These are phyloP conservation scores for Lates japonicus DNA, from an alignment of 2,797 vertebrate genomes.

Conservation along the genomic window DNA sequence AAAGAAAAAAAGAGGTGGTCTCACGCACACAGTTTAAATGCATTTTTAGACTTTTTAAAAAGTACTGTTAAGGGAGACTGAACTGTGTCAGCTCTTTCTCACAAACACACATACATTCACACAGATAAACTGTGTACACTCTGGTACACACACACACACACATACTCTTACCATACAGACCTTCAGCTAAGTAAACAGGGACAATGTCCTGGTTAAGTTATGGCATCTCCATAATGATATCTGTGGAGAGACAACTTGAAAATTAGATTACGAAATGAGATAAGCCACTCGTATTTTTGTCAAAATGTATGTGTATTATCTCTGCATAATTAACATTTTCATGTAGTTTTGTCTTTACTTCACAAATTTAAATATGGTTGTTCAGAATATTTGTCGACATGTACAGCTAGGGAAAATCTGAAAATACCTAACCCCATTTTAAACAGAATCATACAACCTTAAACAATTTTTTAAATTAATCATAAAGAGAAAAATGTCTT, in stretches of 20 bases:
- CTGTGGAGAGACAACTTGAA: not conserved
- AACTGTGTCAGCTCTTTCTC: no score
- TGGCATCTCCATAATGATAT: not conserved
- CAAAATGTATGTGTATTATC: no score
- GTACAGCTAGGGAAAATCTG: not conserved
- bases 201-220: not conserved
- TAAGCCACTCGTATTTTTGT: no score
- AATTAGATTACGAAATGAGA: not conserved
- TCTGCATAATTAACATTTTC: not conserved
- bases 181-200: not conserved
- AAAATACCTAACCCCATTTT: not conserved
- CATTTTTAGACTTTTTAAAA: not conserved
- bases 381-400: not conserved
- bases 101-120: not conserved
- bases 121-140: not conserved
- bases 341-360: not conserved
- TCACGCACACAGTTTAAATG: no score
- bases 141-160: no score
- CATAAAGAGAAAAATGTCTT: not conserved
- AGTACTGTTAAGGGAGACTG: no score
- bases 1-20: not conserved
- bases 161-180: not conserved
- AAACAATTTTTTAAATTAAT: slow-evolving; percentile 8
- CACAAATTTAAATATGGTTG: not conserved
- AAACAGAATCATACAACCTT: not conserved